A percentile compares a stretch with the other conserved stretches of the same genome.
Evolutionary conservation across 2,888 invertebrate genomes (phyloP).

Genomic region (Biston stratarius): DNA sequence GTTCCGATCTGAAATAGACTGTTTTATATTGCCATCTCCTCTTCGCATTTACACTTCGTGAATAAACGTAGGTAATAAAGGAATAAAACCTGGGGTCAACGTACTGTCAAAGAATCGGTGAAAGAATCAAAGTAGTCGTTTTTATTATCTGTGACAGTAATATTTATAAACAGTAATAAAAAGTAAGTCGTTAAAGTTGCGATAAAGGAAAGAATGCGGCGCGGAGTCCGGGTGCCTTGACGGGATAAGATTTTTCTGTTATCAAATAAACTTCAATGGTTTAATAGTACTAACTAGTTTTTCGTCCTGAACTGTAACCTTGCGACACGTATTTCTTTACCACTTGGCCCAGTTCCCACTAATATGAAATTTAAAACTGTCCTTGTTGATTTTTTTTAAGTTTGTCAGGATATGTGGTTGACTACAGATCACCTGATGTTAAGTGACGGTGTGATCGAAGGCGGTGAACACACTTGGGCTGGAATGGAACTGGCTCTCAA

Average conservation of each 20-base stretch:
- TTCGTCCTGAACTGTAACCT: neutral
- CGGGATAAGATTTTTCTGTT: neutral
- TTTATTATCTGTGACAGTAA: constrained; percentile 31
- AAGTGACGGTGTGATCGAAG: too few species aligned
- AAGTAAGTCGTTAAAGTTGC: constrained; percentile 24
- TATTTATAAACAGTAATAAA: constrained; percentile 39
- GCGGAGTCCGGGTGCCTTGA: constrained; percentile 1
- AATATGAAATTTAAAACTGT: too few species aligned
- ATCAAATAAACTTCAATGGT: constrained; percentile 11
- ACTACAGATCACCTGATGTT: too few species aligned
- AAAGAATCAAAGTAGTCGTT: constrained; percentile 18
- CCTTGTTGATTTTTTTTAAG: too few species aligned
- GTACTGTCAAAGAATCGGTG: constrained; percentile 47
- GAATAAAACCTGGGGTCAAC: constrained; percentile 46
- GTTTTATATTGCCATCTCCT: too few species aligned
- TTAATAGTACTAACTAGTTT: neutral
- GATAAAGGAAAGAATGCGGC: constrained; percentile 28
- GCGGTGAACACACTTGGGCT: too few species aligned
- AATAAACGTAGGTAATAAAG: constrained; percentile 22
- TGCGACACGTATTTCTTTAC: too few species aligned
- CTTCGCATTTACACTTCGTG: too few species aligned
- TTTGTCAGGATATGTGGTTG: too few species aligned
- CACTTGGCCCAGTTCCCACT: too few species aligned
- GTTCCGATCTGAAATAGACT: too few species aligned
- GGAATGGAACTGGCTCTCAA: too few species aligned